A percentile compares a stretch with the other conserved stretches of the same genome.
phyloP scores from a whole-genome alignment of 1,140 invertebrate species.

The Chymomyza costata region DNA sequence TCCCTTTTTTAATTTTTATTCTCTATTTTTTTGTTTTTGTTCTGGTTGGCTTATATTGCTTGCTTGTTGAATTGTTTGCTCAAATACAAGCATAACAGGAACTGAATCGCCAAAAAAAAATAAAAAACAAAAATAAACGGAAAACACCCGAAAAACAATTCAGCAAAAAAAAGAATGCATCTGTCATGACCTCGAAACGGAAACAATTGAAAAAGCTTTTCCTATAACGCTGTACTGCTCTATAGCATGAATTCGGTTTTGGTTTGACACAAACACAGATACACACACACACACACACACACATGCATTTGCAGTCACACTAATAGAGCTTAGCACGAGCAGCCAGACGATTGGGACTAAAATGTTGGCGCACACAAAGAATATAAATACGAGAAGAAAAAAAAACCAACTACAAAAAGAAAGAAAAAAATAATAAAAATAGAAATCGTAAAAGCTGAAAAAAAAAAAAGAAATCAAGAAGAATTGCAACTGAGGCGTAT shows the following conservation, averaged over 20 bases:
- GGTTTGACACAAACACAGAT: conserved; percentile 17
- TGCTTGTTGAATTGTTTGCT: conserved; percentile 51
- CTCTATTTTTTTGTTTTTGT: too few species aligned
- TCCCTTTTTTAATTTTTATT: too few species aligned
- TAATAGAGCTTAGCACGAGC: too few species aligned
- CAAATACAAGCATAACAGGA: conserved; percentile 10
- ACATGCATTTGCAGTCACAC: too few species aligned
- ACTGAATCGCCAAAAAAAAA: conserved; percentile 21
- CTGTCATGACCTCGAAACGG: conserved; percentile 70
- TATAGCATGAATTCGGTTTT: conserved; percentile 49
- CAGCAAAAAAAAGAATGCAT: conserved; percentile 55
- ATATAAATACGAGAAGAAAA: too few species aligned
- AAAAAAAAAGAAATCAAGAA: too few species aligned
- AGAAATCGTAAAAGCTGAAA: too few species aligned
- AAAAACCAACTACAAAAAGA: too few species aligned
- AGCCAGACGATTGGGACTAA: too few species aligned
- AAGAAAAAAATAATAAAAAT: too few species aligned
- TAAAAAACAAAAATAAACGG: conserved; percentile 8
- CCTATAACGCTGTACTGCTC: conserved; percentile 49
- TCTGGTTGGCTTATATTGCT: too few species aligned
- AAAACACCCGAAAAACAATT: conserved; percentile 3
- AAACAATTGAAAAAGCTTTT: conserved; percentile 72
- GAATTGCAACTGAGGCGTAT: conserved; percentile 48
- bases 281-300: neutral
- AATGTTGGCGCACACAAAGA: too few species aligned